These are phyloP conservation scores for Heteromormyrus szaboi DNA, from an alignment of 2,797 vertebrate species.

Conservation along the genomic window DNA sequence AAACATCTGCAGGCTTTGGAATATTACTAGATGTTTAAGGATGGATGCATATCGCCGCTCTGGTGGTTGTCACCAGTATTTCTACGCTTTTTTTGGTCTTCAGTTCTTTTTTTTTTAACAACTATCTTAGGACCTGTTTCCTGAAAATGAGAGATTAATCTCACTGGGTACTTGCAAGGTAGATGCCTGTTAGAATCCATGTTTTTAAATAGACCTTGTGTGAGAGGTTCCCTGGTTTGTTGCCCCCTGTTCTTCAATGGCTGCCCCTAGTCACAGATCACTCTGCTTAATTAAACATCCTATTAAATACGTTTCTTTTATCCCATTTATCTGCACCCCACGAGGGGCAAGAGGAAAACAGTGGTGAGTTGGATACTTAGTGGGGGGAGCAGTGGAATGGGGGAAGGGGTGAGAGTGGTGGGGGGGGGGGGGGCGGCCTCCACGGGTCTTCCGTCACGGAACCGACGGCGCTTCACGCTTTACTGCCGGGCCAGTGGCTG, in stretches of 20 bases:
- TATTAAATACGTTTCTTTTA: conserved; percentile 54
- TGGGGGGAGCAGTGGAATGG: neutral
- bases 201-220: conserved; percentile 56
- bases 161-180: conserved; percentile 34
- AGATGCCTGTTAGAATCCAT: conserved; percentile 27
- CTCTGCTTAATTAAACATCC: conserved; percentile 61
- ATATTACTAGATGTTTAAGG: neutral
- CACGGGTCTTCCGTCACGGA: neutral
- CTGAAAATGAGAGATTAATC: conserved; percentile 18
- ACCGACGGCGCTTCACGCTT: conserved; percentile 9
- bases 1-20: conserved; percentile 17
- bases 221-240: conserved; percentile 39
- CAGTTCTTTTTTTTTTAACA: neutral
- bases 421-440: neutral
- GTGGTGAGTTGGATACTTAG: neutral
- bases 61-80: neutral
- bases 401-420: neutral
- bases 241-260: conserved; percentile 53
- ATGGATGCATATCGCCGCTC: neutral
- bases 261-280: conserved; percentile 38
- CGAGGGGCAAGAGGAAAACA: neutral
- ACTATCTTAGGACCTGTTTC: neutral
- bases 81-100: no score
- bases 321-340: conserved; percentile 39
- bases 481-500: conserved; percentile 27